Evolutionary conservation across 2,113 vertebrate genomes (phyloP), one percentile per base, ranked within the genome.

Genomic region (Micronisus gabar): DNA sequence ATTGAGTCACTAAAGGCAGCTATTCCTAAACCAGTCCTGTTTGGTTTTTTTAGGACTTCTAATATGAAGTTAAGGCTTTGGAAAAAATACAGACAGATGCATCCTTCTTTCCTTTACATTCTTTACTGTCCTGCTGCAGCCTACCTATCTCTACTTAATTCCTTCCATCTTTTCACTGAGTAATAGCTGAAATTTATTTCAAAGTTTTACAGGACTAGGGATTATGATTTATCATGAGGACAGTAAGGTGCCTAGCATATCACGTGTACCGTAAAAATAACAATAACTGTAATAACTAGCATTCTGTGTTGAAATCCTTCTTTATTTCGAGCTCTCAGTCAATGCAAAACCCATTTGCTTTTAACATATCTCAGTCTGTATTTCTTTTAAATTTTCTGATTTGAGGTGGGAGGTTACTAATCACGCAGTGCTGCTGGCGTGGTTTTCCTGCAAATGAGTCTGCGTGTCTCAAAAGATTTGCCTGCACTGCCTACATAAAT

Each of bases 321-420:
- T 56, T 50, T 71, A 90, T 90, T 95, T 85, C 19, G 93, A 78
- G 47, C 55, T 81, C 53, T 85, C 13, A 40, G 55, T 81, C 14
- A 34, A 41, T 65, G 47, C 15, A 86, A 91, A 95, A 71, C 32
- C 14, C 81, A 52, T 50, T 70, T 95, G 30, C 11, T 92, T 97
- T 96, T 95, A 93, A 95, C n/a, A 45, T 23, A 32, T 68, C 65
- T 81, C 82, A 81, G 26, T 63, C 45, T 72, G 21, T 50, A 32
- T 79, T 95, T 96, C 43, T 58, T 85, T 34, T 34, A 93, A 70
- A 74, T 86, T 63, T 97, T 92, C 81, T 80, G 22, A 90, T 89
- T 96, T 95, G 29, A 86, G 66, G 38, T 66, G 40, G 66, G 75
- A 88, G 67, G 26, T 84, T 95, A 85, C 86, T 79, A 85, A 96